These are phyloP conservation scores for Protobothrops flavoviridis DNA, from an alignment of 2,113 vertebrate genomes.

Conservation along the genomic window DNA sequence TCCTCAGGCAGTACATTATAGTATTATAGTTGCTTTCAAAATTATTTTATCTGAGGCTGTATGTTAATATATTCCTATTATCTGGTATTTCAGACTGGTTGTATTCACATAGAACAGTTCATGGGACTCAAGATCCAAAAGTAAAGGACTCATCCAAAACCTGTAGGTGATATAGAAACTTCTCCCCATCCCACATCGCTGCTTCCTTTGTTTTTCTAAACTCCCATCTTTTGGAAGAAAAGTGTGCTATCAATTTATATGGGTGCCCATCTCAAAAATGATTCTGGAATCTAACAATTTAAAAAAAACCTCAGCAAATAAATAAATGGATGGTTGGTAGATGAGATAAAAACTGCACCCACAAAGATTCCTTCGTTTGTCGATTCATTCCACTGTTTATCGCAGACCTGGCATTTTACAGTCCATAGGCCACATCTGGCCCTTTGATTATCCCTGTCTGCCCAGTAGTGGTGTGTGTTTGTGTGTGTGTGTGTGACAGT, in stretches of 20 bases:
- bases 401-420: background rate
- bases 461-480: background rate
- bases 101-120: background rate
- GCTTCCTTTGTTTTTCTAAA: background rate
- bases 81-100: background rate
- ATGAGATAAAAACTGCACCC: background rate
- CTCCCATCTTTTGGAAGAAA: background rate
- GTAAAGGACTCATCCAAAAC: background rate
- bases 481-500: background rate
- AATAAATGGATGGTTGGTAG: background rate
- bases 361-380: background rate
- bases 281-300: background rate
- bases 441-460: background rate
- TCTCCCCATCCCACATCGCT: rapidly evolving
- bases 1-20: background rate
- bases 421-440: background rate
- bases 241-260: background rate
- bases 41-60: background rate
- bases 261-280: background rate
- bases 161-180: background rate
- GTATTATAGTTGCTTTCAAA: background rate
- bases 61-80: rapidly evolving
- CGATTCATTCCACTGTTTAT: background rate
- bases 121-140: background rate
- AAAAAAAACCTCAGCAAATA: background rate